Evolutionary conservation across 2,113 vertebrate genomes (phyloP), one percentile per base, ranked within the genome.

Genomic region (Petromus typicus): DNA sequence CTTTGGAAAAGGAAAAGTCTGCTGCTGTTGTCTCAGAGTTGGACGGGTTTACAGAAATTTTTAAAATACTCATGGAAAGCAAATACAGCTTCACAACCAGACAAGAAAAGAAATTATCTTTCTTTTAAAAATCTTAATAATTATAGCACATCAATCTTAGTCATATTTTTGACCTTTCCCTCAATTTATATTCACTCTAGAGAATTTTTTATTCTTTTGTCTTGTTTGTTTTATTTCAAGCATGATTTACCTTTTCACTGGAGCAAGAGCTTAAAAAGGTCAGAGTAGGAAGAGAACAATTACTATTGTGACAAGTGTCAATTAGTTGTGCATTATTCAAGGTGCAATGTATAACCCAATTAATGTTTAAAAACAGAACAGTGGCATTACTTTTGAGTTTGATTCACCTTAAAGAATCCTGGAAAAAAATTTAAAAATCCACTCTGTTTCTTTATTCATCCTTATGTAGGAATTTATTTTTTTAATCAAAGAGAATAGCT

Each of bases 1-100:
- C 71, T 96, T 91, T 97, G 95, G 93, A 98, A 98, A 95, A 97
- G 95, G 66, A 96, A n/a, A n/a, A 97, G 93, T 98, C 96, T 97
- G 97, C 90, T 97, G 95, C 96, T 96, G 81, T 98, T 97, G 96
- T 98, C 94, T 97, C 93, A 93, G 51, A 91, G 27, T 97, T 97
- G 97, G 96, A 95, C 96, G 71, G 87, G 59, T 96, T 97, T 97
- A 96, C 94, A 97, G 96, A 98, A 92, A 95, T 97, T 97, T 94
- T 97, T 88, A 92, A 69, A 97, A 89, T 84, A 80, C 51, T 98
- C 88, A 80, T 91, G 92, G 66, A 96, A 98, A 98, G 95, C 95
- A 98, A 98, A 97, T 90, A 78, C 86, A 93, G 88, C n/a, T 95
- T 75, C 96, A 95, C 93, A 97, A 93, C 97, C 96, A 95, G 90